Evolutionary conservation across 1,140 invertebrate genomes (phyloP), one percentile per base, ranked within the genome.

Genomic region (Brachionus asplanchnoidis): DNA sequence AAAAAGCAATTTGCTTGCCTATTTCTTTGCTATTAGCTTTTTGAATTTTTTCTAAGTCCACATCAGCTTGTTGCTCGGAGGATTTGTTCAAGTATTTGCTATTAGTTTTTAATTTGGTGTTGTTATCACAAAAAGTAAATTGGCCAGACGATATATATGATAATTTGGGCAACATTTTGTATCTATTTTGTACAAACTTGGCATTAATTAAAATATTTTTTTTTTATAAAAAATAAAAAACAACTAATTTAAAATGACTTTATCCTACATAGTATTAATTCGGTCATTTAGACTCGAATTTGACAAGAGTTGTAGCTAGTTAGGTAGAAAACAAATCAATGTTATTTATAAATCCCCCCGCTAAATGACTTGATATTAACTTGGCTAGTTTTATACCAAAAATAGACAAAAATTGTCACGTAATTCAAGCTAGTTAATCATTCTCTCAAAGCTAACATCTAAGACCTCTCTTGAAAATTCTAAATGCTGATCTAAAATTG

Each of bases 131-230:
- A 46, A 77, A 50, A 77, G 17, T 50, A 77, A 77, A 50, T 77
- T 77, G 73, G 32, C 73, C 73, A 46, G 73, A 77, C 73, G 73
- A 50, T 77, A 77, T 46, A 77, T 77, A 77, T 77, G 73, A 77
- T 77, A 77, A 77, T 77, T 77, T 77, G 9, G 73, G 73, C 26
- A 77, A 46, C 73, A 77, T 77, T 77, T 77, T 77, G 42, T 77
- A 77, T 77, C 44, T 77, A 26, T 50, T 77, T 77, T 77, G 28
- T 77, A 12, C 9, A 42, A 73, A 73, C 17, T 50, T 36, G 6
- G 26, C 26, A 77, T 26, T 50, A 77, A 26, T 50, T 23, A 77
- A 77, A 77, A 50, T 53, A 77, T 53, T 50, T 77, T 50, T 26
- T 8, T 44, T 3, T n/a, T n/a, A n/a, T n/a, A n/a, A n/a, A n/a